These are phyloP conservation scores for Seira sanloemensis DNA, from an alignment of 2,888 invertebrate species.

Conservation along the genomic window DNA sequence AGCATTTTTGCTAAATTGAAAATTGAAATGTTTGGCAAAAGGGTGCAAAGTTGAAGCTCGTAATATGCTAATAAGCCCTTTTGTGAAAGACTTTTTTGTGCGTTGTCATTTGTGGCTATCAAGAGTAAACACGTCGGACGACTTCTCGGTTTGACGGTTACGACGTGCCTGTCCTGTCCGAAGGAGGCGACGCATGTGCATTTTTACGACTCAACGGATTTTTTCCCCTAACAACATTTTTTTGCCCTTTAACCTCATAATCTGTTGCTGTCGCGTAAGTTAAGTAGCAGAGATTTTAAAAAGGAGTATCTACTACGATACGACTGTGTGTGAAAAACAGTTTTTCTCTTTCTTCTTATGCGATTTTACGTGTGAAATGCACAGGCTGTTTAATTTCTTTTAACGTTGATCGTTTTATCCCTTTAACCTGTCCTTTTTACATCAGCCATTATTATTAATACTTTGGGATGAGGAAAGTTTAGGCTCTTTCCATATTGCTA, in stretches of 20 bases:
- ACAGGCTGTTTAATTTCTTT: no score
- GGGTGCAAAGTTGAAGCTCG: neutral
- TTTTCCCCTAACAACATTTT: conserved; percentile 11
- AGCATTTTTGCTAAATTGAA: no score
- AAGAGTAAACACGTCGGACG: no score
- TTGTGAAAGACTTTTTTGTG: no score
- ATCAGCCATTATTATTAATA: neutral
- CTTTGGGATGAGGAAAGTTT: neutral
- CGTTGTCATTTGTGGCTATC: no score
- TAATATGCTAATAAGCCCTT: no score
- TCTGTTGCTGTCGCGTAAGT: conserved; percentile 46
- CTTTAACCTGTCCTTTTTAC: neutral
- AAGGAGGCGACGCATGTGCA: neutral
- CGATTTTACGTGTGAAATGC: no score
- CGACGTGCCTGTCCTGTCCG: neutral
- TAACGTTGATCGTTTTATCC: no score
- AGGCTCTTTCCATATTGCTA: no score
- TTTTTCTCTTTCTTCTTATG: neutral
- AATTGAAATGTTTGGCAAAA: no score
- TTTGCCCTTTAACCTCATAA: conserved; percentile 51
- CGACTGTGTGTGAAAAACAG: neutral
- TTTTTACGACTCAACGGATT: neutral
- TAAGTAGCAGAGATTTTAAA: neutral
- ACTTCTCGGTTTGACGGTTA: no score
- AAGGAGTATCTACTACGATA: neutral